A percentile compares a stretch with the other conserved stretches of the same genome.
phyloP scores from a whole-genome alignment of 2,888 invertebrate species.

The Cephalotes varians region DNA sequence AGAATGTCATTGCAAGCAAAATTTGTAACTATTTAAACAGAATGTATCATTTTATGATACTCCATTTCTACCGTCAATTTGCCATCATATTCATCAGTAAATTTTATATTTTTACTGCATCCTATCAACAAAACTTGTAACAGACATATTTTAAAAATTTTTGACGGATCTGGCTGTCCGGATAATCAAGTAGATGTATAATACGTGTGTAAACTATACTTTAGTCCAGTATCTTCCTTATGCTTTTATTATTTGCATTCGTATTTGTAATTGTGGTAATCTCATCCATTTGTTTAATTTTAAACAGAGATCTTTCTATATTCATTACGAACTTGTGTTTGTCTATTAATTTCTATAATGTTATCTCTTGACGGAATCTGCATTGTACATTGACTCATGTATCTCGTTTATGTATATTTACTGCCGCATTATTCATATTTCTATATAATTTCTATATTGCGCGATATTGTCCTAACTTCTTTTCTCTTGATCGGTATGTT shows the following conservation, averaged over 20 bases:
- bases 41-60: not conserved
- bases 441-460: slow-evolving; percentile 38
- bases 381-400: slow-evolving; percentile 70
- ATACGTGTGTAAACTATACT: slow-evolving; percentile 7
- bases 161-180: not conserved
- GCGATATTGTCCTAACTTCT: slow-evolving; percentile 71
- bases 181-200: not conserved
- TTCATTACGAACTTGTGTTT: slow-evolving; percentile 63
- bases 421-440: slow-evolving; percentile 30
- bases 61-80: not conserved
- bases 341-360: slow-evolving; percentile 58
- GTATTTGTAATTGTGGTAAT: not conserved
- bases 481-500: slow-evolving; percentile 67
- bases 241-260: not conserved
- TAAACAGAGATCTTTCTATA: slow-evolving; percentile 34
- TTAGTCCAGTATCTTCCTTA: not conserved
- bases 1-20: no score
- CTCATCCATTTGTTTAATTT: not conserved
- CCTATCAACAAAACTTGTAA: not conserved
- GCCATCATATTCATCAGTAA: not conserved
- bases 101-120: not conserved
- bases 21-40: not conserved
- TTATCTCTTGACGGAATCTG: slow-evolving; percentile 72
- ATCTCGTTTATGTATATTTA: slow-evolving; percentile 27
- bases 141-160: not conserved